These are phyloP conservation scores for Metopolophium dirhodum DNA, from an alignment of 1,140 invertebrate genomes.

Conservation along the genomic window DNA sequence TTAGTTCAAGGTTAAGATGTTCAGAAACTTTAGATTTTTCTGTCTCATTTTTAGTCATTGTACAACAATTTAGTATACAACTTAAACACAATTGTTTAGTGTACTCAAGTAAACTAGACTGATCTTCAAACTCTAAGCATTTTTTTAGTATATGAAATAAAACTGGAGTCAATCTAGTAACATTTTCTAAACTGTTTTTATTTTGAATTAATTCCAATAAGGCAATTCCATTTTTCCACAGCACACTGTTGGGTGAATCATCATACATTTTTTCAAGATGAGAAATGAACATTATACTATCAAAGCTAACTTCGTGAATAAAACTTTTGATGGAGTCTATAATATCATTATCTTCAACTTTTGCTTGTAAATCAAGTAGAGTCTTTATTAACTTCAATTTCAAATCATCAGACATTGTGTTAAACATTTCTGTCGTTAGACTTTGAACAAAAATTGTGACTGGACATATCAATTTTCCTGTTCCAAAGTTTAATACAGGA, in stretches of 20 bases:
- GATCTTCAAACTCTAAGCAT: slow-evolving; percentile 81
- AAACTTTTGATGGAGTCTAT: slow-evolving; percentile 49
- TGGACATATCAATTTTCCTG: slow-evolving; percentile 39
- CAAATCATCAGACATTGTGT: slow-evolving; percentile 54
- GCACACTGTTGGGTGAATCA: slow-evolving; percentile 68
- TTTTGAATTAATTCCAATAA: slow-evolving; percentile 84
- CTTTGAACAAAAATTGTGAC: slow-evolving; percentile 41
- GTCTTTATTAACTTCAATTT: slow-evolving; percentile 51
- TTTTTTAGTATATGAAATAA: slow-evolving; percentile 82
- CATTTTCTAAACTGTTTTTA: slow-evolving; percentile 77
- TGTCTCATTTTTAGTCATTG: slow-evolving; percentile 65
- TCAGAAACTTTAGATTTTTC: slow-evolving; percentile 65
- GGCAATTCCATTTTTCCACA: slow-evolving; percentile 80
- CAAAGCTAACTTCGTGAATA: slow-evolving; percentile 58
- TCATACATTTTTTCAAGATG: slow-evolving; percentile 62
- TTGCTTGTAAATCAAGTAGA: slow-evolving; percentile 52
- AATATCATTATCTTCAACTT: slow-evolving; percentile 58
- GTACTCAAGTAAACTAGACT: slow-evolving; percentile 81
- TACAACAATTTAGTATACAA: slow-evolving; percentile 74
- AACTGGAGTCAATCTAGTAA: slow-evolving; percentile 72
- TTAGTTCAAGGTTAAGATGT: slow-evolving; percentile 78
- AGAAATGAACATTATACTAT: slow-evolving; percentile 56
- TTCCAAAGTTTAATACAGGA: slow-evolving; percentile 46
- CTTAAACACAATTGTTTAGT: slow-evolving; percentile 85
- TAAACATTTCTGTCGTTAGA: slow-evolving; percentile 47